Conservation (phyloP, 2,888 invertebrate genomes). For the Drosophila antonietae region DNA sequence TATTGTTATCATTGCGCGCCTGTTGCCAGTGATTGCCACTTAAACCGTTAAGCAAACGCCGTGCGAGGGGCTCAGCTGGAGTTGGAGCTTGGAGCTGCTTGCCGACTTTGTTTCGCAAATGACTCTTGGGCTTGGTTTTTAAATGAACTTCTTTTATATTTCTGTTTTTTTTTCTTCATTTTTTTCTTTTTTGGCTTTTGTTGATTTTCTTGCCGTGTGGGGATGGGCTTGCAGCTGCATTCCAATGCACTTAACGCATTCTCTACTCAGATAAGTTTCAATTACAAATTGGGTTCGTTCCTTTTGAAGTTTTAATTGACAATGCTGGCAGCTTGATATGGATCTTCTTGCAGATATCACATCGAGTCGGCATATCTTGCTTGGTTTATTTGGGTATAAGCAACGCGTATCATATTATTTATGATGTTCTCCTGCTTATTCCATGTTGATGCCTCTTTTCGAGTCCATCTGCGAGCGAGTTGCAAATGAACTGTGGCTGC, state of each 20-base stretch:
- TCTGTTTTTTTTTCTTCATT: not conserved
- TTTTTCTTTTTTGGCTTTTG: not conserved
- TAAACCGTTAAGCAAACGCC: slow-evolving; percentile 78
- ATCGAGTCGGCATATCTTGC: not conserved
- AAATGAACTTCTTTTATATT: slow-evolving; percentile 60
- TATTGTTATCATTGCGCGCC: slow-evolving; percentile 70
- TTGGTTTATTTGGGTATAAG: not conserved
- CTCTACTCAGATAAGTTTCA: slow-evolving; percentile 69
- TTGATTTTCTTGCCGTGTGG: slow-evolving; percentile 13
- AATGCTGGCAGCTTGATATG: slow-evolving; percentile 55
- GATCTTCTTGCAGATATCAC: slow-evolving; percentile 38
- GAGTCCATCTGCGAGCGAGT: slow-evolving; percentile 4
- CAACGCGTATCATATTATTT: slow-evolving; percentile 9
- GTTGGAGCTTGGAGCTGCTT: slow-evolving; percentile 20
- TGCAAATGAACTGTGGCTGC: slow-evolving; percentile 22
- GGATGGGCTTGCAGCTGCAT: slow-evolving; percentile 57
- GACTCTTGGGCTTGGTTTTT: slow-evolving; percentile 53
- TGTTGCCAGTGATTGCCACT: slow-evolving; percentile 76
- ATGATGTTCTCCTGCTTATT: not conserved
- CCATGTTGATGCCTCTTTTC: not conserved
- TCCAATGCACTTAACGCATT: slow-evolving; percentile 75
- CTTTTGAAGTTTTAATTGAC: slow-evolving; percentile 67
- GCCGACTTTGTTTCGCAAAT: slow-evolving; percentile 60
- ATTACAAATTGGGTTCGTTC: slow-evolving; percentile 73
- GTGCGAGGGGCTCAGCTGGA: slow-evolving; percentile 31